These are phyloP conservation scores for Cyanoderma ruficeps DNA, from an alignment of 2,113 vertebrate genomes.

Conservation along the genomic window DNA sequence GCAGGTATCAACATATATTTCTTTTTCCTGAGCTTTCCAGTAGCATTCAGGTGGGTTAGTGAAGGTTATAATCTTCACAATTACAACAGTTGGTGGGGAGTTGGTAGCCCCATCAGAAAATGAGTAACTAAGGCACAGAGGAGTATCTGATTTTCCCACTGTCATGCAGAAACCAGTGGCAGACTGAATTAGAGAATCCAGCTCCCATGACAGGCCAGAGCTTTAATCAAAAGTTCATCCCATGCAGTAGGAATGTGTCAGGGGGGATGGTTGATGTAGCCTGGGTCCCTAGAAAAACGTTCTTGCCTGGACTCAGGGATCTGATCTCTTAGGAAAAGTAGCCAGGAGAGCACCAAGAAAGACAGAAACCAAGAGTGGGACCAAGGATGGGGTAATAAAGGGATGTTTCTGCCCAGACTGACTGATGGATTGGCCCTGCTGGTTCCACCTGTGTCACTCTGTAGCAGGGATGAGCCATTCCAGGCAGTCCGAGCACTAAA, in stretches of 20 bases:
- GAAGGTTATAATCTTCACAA: background rate
- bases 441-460: background rate
- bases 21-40: background rate
- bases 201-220: background rate
- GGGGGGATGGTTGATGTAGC: background rate
- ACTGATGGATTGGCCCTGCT: background rate
- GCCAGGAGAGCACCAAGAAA: background rate
- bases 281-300: background rate
- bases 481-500: background rate
- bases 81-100: background rate
- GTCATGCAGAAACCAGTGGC: background rate
- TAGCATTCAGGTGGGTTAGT: background rate
- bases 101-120: background rate
- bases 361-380: background rate
- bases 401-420: background rate
- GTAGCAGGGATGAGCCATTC: background rate
- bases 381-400: background rate
- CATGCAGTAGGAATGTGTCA: background rate
- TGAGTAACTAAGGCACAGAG: background rate
- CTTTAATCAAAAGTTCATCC: background rate
- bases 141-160: background rate
- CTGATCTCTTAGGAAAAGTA: background rate
- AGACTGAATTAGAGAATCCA: background rate
- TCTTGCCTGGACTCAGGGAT: background rate
- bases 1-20: background rate